Base-by-base conservation (phyloP, 2,113 vertebrate species). In the Leiothrix lutea region DNA sequence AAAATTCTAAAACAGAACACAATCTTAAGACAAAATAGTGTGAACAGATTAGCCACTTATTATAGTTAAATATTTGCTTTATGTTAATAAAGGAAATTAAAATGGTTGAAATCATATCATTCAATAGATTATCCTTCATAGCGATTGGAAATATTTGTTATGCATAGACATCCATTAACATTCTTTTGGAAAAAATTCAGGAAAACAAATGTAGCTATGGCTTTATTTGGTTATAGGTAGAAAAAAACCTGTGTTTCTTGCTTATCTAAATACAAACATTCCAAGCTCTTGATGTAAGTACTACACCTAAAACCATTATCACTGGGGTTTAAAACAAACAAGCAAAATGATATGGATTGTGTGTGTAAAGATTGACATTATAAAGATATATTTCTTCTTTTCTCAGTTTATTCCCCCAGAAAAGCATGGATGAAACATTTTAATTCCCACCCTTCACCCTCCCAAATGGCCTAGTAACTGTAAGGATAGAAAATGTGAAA, bases 11-110 rank as follows among this genome's bases (percentile, higher is more conserved):
- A 92, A 22, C 48, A 87, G 36, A 85, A 66, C 10, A 44, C 3
- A 33, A 73, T 48, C 9, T 80, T 84, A 94, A 92, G 21, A 48
- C 40, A 92, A 86, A 85, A 67, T 61, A 22, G 17, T 66, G 7
- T 42, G 57, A 89, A 65, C 25, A 69, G 73, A 92, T 95, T 89
- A 87, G n/a, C 16, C 9, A 15, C 50, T 92, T 77, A 8, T 85
- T 89, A 38, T 85, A 86, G 90, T 92, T 88, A 91, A 79, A 85
- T 90, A 80, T 65, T 86, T 82, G 14, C 7, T 92, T 88, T 92
- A 70, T 94, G 36, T 66, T 90, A 61, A 29, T 72, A 50, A 87
- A 82, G 13, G 16, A 61, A 88, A 88, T 95, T 92, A 91, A 79
- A 91, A 47, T 16, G 24, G 26, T 88, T 91, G 65, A 89, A 72